phyloP scores from a whole-genome alignment of 37 sponge, comb jelly and placozoan species.

The Aplysina aerophoba region DNA sequence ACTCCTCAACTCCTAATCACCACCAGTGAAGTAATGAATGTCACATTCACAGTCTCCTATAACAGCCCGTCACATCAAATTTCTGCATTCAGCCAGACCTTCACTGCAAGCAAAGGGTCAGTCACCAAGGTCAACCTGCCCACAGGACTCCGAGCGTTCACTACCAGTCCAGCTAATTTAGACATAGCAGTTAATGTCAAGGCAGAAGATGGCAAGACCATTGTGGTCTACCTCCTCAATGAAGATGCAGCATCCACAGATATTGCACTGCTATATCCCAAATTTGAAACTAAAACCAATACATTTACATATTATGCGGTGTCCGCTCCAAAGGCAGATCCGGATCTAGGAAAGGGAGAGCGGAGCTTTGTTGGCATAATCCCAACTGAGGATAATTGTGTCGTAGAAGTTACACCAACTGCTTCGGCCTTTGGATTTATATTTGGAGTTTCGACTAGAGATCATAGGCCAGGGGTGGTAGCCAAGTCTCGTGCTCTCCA shows the following conservation, averaged over 20 bases:
- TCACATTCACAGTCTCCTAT: too few relatives aligned
- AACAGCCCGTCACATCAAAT: too few relatives aligned
- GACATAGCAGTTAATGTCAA: conserved; percentile 2
- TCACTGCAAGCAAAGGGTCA: too few relatives aligned
- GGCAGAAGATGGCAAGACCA: not conserved
- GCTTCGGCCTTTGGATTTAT: not conserved
- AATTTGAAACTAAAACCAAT: not conserved
- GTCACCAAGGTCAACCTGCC: too few relatives aligned
- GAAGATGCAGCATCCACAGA: conserved; percentile 33
- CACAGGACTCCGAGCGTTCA: too few relatives aligned
- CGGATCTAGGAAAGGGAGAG: not conserved
- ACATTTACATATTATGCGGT: conserved; percentile 51
- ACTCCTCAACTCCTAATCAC: too few relatives aligned
- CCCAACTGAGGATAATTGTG: conserved; percentile 51
- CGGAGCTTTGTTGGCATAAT: conserved; percentile 28
- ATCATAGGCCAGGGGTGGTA: not conserved
- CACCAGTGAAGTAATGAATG: too few relatives aligned
- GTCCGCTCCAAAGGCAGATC: not conserved
- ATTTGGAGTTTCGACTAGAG: not conserved
- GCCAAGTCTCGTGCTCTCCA: conserved; percentile 16
- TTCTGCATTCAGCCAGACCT: too few relatives aligned
- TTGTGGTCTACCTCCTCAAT: conserved; percentile 37
- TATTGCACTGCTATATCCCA: conserved; percentile 47
- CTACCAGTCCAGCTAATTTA: too few relatives aligned
- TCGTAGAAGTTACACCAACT: conserved; percentile 43